Evolutionary conservation across 2,888 invertebrate genomes (phyloP), one percentile per base, ranked within the genome.

Genomic region (Pseudococcus jackbeardsleyi): DNA sequence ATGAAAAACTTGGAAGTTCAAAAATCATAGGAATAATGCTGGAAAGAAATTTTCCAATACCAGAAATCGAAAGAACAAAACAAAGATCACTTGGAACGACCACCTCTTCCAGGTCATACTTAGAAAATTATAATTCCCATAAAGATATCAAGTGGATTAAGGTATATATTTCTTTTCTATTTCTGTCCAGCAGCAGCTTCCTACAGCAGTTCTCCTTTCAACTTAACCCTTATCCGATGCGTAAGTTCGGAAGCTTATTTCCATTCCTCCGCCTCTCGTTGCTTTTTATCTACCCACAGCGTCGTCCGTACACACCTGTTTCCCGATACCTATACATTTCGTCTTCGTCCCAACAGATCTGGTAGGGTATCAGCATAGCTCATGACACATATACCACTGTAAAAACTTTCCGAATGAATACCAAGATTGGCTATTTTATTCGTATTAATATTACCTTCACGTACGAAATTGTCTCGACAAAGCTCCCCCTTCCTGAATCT

Each of bases 381-480:
- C 59, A n/a, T 59, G 59, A 59, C 59, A 59, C 59, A 59, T 59
- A 59, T 54, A 54, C 17, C 54, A 54, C 5, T 15, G 17, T 59
- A 19, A 59, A 19, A 59, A 59, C 59, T 59, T 19, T 33, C 59
- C 26, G 68, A 72, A 72, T 72, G 68, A 72, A 72, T 72, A 72
- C 33, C 68, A 72, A 72, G 33, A 72, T 72, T 72, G 68, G 33
- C 26, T 72, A 79, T 79, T 79, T 39, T 33, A 79, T 8, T n/a
- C 79, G 79, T 42, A 79, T 79, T 42, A 42, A 79, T 79, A 79
- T 79, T 39, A 39, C 42, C 39, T 79, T 33, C 79, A 42, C 79
- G 79, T 79, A 79, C 42, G 79, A 79, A 79, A 79, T 79, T 79
- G 79, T 79, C 79, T 79, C 79, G 79, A 33, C 42, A 79, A 79